A percentile compares a stretch with the other conserved stretches of the same genome.
phyloP scores from a whole-genome alignment of 2,113 vertebrate genomes.

The Hemiscyllium ocellatum region DNA sequence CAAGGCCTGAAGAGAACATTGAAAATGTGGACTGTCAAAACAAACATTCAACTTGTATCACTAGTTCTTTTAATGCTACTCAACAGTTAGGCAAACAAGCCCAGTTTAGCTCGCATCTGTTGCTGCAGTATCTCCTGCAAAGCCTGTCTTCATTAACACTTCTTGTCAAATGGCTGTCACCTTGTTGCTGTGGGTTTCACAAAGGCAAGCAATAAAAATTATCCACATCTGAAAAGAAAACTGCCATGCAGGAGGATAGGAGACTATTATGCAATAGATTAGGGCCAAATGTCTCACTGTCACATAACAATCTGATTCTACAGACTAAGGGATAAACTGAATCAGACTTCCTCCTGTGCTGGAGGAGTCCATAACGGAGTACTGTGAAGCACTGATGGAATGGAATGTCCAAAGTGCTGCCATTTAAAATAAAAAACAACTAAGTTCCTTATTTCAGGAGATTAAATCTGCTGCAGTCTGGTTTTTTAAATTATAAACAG shows the following conservation, averaged over 20 bases:
- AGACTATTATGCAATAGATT: neutral
- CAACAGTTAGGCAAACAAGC: neutral
- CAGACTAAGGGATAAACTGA: neutral
- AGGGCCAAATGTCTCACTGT: neutral
- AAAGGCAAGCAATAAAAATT: neutral
- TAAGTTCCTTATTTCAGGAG: neutral
- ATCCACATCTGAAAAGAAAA: neutral
- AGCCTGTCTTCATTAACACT: neutral
- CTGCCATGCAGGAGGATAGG: neutral
- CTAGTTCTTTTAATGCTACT: neutral
- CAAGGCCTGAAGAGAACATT: neutral
- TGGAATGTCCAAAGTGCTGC: neutral
- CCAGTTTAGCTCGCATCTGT: neutral
- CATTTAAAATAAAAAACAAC: neutral
- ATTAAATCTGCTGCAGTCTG: neutral
- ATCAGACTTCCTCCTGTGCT: neutral
- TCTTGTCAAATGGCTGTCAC: neutral
- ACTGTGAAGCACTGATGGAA: neutral
- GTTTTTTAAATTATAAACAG: neutral
- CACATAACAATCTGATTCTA: neutral
- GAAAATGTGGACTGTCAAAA: neutral
- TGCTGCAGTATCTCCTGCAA: neutral
- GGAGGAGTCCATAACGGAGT: neutral
- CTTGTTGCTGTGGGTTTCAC: neutral
- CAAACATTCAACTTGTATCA: neutral